Percentiles rank a stretch among this genome's conserved stretches.
Conservation (phyloP, 2,797 vertebrate genomes). For the Propithecus perrieri region DNA sequence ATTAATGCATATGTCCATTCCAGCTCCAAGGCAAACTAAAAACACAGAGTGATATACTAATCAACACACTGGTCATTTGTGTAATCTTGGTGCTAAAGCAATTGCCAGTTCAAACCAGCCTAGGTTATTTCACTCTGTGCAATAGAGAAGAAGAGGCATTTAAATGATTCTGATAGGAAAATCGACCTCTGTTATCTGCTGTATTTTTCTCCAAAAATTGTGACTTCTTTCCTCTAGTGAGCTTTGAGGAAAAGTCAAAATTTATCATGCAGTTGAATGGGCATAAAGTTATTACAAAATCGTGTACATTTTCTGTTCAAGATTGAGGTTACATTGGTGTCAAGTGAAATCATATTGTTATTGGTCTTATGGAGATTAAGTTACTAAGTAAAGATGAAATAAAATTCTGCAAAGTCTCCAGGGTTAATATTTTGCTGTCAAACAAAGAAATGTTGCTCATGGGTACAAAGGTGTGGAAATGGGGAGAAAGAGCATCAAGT, state of each 20-base stretch:
- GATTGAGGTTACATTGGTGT: not conserved
- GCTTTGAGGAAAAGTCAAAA: conserved; percentile 52
- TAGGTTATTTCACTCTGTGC: not conserved
- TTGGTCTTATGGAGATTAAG: conserved; percentile 31
- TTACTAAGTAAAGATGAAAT: conserved; percentile 60
- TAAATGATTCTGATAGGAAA: not conserved
- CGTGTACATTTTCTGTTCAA: not conserved
- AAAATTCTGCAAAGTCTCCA: conserved; percentile 31
- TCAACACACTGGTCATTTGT: not conserved
- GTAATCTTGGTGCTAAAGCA: not conserved
- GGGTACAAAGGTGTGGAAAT: not conserved
- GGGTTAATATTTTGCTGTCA: conserved; percentile 57
- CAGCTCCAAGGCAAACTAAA: not conserved
- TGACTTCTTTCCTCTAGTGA: not conserved
- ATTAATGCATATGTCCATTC: not conserved
- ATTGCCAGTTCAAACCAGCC: not conserved
- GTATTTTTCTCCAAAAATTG: not conserved
- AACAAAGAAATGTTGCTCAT: conserved; percentile 1
- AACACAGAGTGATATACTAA: not conserved
- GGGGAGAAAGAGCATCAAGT: not conserved
- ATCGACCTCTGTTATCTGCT: not conserved
- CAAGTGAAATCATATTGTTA: not conserved
- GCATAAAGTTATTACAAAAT: conserved; percentile 30
- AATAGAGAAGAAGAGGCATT: not conserved
- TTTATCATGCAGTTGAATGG: not conserved